Percentiles rank a stretch among this genome's conserved stretches.
Evolutionary conservation across 2,113 vertebrate species (phyloP).

Genomic region (Microcebus tavaratra): DNA sequence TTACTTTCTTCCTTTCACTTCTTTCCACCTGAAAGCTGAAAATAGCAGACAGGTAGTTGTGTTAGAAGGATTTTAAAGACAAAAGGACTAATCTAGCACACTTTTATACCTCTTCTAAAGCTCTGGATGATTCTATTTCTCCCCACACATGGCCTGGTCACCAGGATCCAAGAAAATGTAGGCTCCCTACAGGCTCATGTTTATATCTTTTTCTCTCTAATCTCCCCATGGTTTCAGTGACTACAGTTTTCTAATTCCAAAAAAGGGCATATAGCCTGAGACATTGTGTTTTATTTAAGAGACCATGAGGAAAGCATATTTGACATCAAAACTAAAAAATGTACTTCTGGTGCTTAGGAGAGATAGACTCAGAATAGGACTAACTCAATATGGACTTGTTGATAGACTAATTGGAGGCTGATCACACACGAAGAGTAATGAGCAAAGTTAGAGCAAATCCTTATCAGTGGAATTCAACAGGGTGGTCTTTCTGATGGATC

Average conservation of each 20-base stretch:
- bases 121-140: conserved; percentile 1
- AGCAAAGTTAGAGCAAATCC: conserved; percentile 29
- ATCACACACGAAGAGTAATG: conserved; percentile 24
- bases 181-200: neutral
- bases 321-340: conserved; percentile 30
- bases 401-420: conserved; percentile 12
- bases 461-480: conserved; percentile 55
- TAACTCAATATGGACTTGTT: neutral
- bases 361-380: neutral
- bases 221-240: neutral
- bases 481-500: conserved; percentile 32
- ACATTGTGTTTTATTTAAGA: conserved; percentile 20
- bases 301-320: conserved; percentile 11
- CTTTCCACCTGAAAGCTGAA: neutral
- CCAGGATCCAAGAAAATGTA: conserved; percentile 1
- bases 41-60: neutral
- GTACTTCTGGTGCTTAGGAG: neutral
- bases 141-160: neutral
- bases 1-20: neutral
- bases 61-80: neutral
- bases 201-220: neutral
- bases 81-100: neutral
- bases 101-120: neutral
- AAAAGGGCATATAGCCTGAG: neutral
- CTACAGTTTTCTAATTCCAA: conserved; percentile 1